Conservation (phyloP, 2,797 vertebrate genomes). For the Mormyrops attenuatus region DNA sequence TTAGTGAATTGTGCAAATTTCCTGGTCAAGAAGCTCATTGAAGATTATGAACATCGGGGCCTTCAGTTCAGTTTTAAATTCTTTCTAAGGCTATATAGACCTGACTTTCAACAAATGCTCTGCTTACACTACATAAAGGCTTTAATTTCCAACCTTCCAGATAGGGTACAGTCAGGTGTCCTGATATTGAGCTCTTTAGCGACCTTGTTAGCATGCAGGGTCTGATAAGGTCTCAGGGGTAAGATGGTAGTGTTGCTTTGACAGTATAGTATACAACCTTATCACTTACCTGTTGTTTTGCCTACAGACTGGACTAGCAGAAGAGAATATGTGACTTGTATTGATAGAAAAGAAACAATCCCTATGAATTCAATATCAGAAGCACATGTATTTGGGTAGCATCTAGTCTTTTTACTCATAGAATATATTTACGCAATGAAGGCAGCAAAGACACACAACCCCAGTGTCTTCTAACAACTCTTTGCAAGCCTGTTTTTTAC, state of each 20-base stretch:
- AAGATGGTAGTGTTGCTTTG: not conserved
- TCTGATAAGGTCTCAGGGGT: not conserved
- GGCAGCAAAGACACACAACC: not conserved
- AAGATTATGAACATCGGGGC: not conserved
- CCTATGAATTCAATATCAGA: not conserved
- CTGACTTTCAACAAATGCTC: not conserved
- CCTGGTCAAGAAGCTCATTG: not conserved
- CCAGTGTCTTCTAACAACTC: not conserved
- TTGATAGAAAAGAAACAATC: not conserved
- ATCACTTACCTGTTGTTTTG: not conserved
- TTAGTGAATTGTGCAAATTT: not conserved
- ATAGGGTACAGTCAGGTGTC: not conserved
- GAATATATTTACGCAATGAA: not conserved
- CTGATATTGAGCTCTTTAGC: not conserved
- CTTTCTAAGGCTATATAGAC: not conserved
- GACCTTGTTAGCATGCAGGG: not conserved
- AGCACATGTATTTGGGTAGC: not conserved
- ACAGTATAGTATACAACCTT: not conserved
- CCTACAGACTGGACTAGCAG: not conserved
- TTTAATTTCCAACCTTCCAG: conserved; percentile 1
- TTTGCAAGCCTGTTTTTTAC: not conserved
- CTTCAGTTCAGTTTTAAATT: not conserved
- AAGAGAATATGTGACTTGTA: not conserved
- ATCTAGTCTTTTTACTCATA: not conserved
- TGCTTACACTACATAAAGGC: not conserved